A percentile compares a stretch with the other conserved stretches of the same genome.
Conservation (phyloP, 2,113 vertebrate species). For the Sinocyclocheilus maitianheensis region DNA sequence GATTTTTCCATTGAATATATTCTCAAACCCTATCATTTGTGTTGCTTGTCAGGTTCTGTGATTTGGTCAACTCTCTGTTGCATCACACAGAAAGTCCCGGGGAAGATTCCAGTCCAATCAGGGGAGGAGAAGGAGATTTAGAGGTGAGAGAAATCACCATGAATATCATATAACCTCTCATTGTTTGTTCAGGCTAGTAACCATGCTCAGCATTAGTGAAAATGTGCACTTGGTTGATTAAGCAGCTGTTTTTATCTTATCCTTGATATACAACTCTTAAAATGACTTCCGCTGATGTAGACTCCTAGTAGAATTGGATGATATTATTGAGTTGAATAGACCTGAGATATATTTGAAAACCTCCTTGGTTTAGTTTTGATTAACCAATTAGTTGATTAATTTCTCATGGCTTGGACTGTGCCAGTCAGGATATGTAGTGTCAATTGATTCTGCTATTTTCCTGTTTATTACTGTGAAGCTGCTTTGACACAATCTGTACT, state of each 20-base stretch:
- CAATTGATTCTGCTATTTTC: neutral
- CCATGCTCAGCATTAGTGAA: neutral
- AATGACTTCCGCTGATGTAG: neutral
- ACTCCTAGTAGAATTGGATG: neutral
- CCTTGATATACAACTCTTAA: neutral
- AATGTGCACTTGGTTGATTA: conserved; percentile 7
- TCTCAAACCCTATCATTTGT: neutral
- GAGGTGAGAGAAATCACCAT: conserved; percentile 74
- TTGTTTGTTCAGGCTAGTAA: neutral
- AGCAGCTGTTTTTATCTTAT: neutral
- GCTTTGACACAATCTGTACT: no score
- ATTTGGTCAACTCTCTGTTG: conserved; percentile 81
- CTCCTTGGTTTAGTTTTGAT: neutral
- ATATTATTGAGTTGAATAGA: neutral
- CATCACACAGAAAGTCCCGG: conserved; percentile 58
- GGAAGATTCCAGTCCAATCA: conserved; percentile 65
- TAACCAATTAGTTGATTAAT: neutral
- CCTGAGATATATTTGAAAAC: neutral
- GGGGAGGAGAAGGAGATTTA: conserved; percentile 69
- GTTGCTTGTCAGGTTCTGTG: conserved; percentile 79
- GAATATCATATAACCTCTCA: neutral
- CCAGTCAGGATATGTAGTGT: neutral
- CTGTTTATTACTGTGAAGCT: neutral
- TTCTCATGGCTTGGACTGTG: neutral
- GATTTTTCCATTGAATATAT: neutral